Percentiles rank a stretch among this genome's conserved stretches.
phyloP scores from a whole-genome alignment of 2,888 invertebrate genomes.

The Aplocera efformata region DNA sequence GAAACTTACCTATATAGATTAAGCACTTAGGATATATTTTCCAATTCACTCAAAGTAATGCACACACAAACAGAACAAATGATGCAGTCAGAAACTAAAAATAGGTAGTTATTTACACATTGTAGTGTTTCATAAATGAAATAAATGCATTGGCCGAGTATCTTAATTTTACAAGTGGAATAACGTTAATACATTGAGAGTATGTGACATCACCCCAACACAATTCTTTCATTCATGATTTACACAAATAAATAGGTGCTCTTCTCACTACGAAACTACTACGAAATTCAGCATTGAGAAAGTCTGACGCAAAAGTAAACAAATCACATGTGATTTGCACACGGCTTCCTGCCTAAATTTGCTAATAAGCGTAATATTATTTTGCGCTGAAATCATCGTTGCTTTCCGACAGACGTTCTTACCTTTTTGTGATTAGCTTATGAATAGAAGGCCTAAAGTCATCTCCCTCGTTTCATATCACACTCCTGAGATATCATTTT shows the following conservation, averaged over 20 bases:
- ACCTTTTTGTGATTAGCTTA: conserved; percentile 24
- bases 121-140: background rate
- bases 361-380: conserved; percentile 1
- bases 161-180: no score
- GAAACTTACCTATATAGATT: conserved; percentile 10
- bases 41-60: conserved; percentile 9
- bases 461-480: conserved; percentile 37
- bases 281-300: conserved; percentile 19
- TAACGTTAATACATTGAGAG: no score
- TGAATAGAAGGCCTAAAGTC: conserved; percentile 27
- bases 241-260: background rate
- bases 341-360: conserved; percentile 3
- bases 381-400: conserved; percentile 3
- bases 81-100: conserved; percentile 6
- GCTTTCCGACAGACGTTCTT: conserved; percentile 12
- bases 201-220: no score
- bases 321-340: conserved; percentile 26
- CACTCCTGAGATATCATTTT: conserved; percentile 33
- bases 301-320: conserved; percentile 27
- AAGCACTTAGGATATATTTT: background rate
- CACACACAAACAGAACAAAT: conserved; percentile 2
- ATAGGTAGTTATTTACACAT: conserved; percentile 9
- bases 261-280: conserved; percentile 11
- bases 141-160: background rate
- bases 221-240: conserved; percentile 7